Conservation (phyloP, 2,113 vertebrate species). For the Cyprinus carpio region DNA sequence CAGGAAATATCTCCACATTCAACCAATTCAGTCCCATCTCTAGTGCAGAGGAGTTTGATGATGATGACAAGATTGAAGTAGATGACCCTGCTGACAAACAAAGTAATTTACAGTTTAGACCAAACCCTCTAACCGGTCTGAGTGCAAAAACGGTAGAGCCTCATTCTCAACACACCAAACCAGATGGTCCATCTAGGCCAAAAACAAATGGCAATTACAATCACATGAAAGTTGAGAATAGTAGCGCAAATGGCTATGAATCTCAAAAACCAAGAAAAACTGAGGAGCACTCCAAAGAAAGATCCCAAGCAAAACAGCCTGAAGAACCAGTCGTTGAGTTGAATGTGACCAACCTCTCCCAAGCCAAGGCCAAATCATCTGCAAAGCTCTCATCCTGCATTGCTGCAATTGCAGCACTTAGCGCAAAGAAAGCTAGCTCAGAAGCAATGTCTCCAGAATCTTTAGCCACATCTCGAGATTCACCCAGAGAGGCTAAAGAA, state of each 20-base stretch:
- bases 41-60: constrained; percentile 93
- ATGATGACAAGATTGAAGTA: constrained; percentile 92
- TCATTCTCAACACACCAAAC: constrained; percentile 66
- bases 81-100: constrained; percentile 83
- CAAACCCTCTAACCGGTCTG: constrained; percentile 73
- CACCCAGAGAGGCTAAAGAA: constrained; percentile 77
- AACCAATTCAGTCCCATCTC: constrained; percentile 96
- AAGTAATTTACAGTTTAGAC: constrained; percentile 70
- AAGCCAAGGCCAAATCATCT: constrained; percentile 83
- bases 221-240: constrained; percentile 78
- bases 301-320: constrained; percentile 73
- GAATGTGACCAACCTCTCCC: constrained; percentile 63
- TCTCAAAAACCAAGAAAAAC: constrained; percentile 74
- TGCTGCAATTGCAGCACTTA: constrained; percentile 90
- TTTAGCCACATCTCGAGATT: constrained; percentile 69
- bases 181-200: constrained; percentile 71
- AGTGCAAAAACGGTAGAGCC: constrained; percentile 73
- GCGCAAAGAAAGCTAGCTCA: constrained; percentile 83
- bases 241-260: constrained; percentile 76
- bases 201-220: constrained; percentile 68
- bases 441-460: constrained; percentile 74
- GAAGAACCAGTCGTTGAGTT: constrained; percentile 72
- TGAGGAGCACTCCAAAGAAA: constrained; percentile 80
- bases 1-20: constrained; percentile 78
- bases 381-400: constrained; percentile 93